A percentile compares a stretch with the other conserved stretches of the same genome.
Evolutionary conservation across 1,140 invertebrate genomes (phyloP).

Genomic region (Zophobas atratus): DNA sequence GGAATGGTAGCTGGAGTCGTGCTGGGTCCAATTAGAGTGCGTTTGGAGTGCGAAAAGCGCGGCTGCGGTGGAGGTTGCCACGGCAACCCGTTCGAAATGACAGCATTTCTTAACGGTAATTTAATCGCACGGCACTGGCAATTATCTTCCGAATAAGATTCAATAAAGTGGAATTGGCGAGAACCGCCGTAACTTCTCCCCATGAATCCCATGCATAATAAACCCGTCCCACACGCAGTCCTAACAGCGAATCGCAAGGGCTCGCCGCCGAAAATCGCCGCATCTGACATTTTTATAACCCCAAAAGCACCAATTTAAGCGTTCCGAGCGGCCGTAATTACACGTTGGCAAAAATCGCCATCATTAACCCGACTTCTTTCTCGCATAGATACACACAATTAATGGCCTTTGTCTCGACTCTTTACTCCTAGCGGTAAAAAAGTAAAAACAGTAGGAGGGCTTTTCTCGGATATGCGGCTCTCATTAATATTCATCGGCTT

Average conservation of each 20-base stretch:
- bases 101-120: too few relatives aligned
- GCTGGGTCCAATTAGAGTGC: too few relatives aligned
- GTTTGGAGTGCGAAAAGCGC: too few relatives aligned
- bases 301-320: conserved; percentile 4
- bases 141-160: background rate
- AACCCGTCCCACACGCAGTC: conserved; percentile 16
- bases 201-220: conserved; percentile 16
- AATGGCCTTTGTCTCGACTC: conserved; percentile 35
- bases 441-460: conserved; percentile 42
- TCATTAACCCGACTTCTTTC: conserved; percentile 4
- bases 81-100: too few relatives aligned
- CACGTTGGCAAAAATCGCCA: conserved; percentile 12
- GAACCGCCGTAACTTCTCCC: background rate
- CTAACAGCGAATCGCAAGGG: conserved; percentile 24
- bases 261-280: conserved; percentile 8
- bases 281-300: conserved; percentile 16
- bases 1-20: background rate
- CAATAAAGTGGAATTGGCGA: background rate
- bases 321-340: conserved; percentile 23
- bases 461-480: conserved; percentile 32
- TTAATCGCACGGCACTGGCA: background rate
- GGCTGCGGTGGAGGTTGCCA: too few relatives aligned
- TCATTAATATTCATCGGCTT: conserved; percentile 42
- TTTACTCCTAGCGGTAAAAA: conserved; percentile 28
- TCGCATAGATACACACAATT: conserved; percentile 30